A percentile compares a stretch with the other conserved stretches of the same genome.
phyloP scores from a whole-genome alignment of 2,888 invertebrate genomes.

The Aricia artaxerxes region DNA sequence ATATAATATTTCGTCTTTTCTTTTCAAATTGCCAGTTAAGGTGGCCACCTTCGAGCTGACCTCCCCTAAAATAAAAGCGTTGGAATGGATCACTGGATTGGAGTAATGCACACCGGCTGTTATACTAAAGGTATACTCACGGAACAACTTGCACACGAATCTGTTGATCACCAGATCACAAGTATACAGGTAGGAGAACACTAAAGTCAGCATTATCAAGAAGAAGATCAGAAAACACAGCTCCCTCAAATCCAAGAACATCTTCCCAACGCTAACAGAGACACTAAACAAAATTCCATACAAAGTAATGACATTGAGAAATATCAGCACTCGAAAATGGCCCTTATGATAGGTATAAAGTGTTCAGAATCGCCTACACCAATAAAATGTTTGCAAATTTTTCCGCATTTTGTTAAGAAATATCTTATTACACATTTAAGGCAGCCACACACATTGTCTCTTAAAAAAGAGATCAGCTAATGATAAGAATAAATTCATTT shows the following conservation, averaged over 20 bases:
- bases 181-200: slow-evolving; percentile 61
- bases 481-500: not conserved
- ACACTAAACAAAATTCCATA: slow-evolving; percentile 25
- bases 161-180: slow-evolving; percentile 62
- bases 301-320: not conserved
- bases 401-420: not conserved
- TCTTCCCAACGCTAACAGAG: slow-evolving; percentile 40
- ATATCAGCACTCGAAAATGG: not conserved
- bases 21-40: too few relatives aligned
- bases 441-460: not conserved
- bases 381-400: not conserved
- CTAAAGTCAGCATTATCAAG: slow-evolving; percentile 51
- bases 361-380: not conserved
- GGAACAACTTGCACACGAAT: slow-evolving; percentile 58
- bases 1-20: too few relatives aligned
- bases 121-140: slow-evolving; percentile 53
- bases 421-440: not conserved
- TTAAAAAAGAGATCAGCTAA: not conserved
- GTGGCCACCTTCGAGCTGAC: too few relatives aligned
- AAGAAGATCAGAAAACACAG: slow-evolving; percentile 56
- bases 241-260: slow-evolving; percentile 60
- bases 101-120: not conserved
- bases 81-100: too few relatives aligned
- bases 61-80: too few relatives aligned
- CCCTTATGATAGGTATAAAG: not conserved